These are phyloP conservation scores for Ceyx melanurus DNA, from an alignment of 2,113 vertebrate genomes.

Conservation along the genomic window DNA sequence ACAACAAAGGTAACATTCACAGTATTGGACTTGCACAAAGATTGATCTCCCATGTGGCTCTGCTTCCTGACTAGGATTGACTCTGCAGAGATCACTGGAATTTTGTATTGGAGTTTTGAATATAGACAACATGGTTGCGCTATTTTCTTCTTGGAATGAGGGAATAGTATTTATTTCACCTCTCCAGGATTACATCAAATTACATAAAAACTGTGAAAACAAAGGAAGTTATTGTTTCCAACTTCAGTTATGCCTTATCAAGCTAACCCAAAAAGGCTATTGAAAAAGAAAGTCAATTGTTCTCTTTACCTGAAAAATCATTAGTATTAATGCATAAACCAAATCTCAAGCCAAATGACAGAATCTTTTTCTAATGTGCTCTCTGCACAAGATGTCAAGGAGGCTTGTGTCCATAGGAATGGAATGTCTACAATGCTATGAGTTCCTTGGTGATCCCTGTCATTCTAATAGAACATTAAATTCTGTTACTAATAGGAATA, in stretches of 20 bases:
- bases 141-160: background rate
- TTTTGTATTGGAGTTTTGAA: background rate
- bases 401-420: background rate
- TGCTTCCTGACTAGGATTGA: background rate
- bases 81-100: background rate
- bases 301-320: background rate
- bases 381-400: background rate
- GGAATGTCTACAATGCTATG: background rate
- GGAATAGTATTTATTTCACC: background rate
- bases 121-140: background rate
- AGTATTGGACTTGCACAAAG: background rate
- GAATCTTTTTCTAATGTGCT: background rate
- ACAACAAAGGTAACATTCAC: background rate
- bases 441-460: background rate
- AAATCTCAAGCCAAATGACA: background rate
- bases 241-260: background rate
- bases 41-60: background rate
- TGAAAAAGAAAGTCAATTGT: background rate
- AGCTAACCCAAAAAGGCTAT: background rate
- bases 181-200: background rate
- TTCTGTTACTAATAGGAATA: background rate
- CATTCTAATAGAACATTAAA: slow-evolving; percentile 3
- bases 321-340: background rate
- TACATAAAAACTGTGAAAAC: background rate
- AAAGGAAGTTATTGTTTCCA: background rate